Evolutionary conservation across 1,140 invertebrate genomes (phyloP).

Genomic region (Drosophila mayri): DNA sequence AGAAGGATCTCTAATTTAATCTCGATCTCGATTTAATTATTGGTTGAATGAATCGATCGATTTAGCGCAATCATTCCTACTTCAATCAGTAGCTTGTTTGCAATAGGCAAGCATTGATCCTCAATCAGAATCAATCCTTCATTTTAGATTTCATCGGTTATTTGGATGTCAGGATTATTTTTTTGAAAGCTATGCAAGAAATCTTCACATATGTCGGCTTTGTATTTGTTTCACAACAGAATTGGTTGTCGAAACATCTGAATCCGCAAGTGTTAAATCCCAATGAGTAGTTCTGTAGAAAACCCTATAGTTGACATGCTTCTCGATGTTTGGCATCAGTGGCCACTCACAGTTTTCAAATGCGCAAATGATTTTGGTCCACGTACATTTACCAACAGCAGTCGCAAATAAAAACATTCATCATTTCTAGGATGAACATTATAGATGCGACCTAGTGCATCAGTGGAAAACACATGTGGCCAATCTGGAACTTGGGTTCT

Average conservation of each 20-base stretch:
- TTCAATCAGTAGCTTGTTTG: conserved; percentile 21
- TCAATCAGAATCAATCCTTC: background rate
- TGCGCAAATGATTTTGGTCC: conserved; percentile 83
- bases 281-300: conserved; percentile 65
- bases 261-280: conserved; percentile 1
- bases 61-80: conserved; percentile 18
- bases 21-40: conserved; percentile 34
- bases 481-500: background rate
- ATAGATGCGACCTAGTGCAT: background rate
- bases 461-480: background rate
- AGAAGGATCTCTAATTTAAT: too few relatives aligned
- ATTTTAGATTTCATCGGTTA: background rate
- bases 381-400: conserved; percentile 45
- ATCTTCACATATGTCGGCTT: conserved; percentile 60
- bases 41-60: conserved; percentile 43
- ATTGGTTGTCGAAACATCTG: conserved; percentile 41
- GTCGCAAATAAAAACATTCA: conserved; percentile 5
- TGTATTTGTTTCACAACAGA: conserved; percentile 78
- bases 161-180: background rate
- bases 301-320: conserved; percentile 77
- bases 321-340: conserved; percentile 78
- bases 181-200: conserved; percentile 62
- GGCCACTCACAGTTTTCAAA: conserved; percentile 82
- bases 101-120: background rate
- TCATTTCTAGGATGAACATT: background rate